phyloP scores from a whole-genome alignment of 1,140 invertebrate species.

The Aphis craccivora region DNA sequence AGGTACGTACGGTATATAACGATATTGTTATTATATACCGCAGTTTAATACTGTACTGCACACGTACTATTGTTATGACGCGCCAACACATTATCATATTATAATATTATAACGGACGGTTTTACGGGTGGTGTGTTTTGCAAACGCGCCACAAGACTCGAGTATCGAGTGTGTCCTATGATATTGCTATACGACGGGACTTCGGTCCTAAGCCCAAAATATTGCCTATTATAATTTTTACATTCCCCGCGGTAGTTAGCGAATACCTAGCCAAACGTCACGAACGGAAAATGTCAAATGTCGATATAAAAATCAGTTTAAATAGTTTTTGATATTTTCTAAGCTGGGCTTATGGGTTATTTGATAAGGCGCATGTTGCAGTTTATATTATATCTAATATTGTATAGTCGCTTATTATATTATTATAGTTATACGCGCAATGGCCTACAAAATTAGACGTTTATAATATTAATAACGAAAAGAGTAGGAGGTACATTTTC shows the following conservation, averaged over 20 bases:
- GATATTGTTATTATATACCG: background rate
- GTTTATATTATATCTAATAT: too few species aligned
- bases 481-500: background rate
- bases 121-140: background rate
- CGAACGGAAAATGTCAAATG: background rate
- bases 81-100: background rate
- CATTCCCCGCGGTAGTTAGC: background rate
- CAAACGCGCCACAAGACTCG: too few species aligned
- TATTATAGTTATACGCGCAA: background rate
- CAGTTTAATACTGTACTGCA: background rate
- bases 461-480: background rate
- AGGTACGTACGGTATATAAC: background rate
- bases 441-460: background rate
- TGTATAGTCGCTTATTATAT: too few species aligned
- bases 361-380: too few species aligned
- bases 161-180: too few species aligned
- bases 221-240: background rate
- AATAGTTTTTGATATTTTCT: background rate
- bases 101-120: background rate
- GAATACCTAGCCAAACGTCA: background rate
- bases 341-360: background rate
- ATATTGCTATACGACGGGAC: too few species aligned
- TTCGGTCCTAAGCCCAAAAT: background rate
- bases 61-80: background rate
- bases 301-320: background rate